A percentile compares a stretch with the other conserved stretches of the same genome.
Evolutionary conservation across 2,888 invertebrate genomes (phyloP).

Genomic region (Lymantria dispar): DNA sequence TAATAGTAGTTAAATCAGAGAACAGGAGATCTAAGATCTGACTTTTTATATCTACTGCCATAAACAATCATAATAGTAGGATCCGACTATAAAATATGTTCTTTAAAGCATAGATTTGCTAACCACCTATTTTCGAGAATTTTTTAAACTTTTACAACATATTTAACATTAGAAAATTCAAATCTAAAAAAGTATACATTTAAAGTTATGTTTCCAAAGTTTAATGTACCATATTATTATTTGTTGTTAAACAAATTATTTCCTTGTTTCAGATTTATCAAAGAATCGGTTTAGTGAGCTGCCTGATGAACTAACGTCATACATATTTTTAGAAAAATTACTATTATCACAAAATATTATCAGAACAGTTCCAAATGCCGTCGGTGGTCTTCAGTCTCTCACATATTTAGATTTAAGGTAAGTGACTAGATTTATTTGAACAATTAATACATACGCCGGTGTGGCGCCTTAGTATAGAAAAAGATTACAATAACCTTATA

Average conservation of each 20-base stretch:
- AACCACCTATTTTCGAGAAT: too few relatives aligned
- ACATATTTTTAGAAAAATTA: constrained; percentile 93
- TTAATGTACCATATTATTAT: too few relatives aligned
- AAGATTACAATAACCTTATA: not conserved
- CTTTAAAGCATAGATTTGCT: too few relatives aligned
- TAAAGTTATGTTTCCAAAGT: too few relatives aligned
- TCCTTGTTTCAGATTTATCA: constrained; percentile 75
- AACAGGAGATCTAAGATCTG: too few relatives aligned
- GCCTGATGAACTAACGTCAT: constrained; percentile 94
- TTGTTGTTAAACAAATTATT: not conserved
- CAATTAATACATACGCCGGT: not conserved
- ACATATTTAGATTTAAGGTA: constrained; percentile 95
- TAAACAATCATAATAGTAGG: too few relatives aligned
- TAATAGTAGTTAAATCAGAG: too few relatives aligned
- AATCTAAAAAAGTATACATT: too few relatives aligned
- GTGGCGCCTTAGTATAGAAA: not conserved
- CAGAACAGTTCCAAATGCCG: constrained; percentile 91
- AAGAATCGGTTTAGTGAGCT: constrained; percentile 90
- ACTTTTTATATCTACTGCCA: too few relatives aligned
- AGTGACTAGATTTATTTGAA: constrained; percentile 9
- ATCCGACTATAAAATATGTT: too few relatives aligned
- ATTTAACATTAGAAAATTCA: too few relatives aligned
- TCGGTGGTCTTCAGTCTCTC: constrained; percentile 91
- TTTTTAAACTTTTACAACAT: too few relatives aligned
- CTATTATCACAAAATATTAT: constrained; percentile 96